Evolutionary conservation across 2,113 vertebrate genomes (phyloP).

Genomic region (Lagenorhynchus albirostris): DNA sequence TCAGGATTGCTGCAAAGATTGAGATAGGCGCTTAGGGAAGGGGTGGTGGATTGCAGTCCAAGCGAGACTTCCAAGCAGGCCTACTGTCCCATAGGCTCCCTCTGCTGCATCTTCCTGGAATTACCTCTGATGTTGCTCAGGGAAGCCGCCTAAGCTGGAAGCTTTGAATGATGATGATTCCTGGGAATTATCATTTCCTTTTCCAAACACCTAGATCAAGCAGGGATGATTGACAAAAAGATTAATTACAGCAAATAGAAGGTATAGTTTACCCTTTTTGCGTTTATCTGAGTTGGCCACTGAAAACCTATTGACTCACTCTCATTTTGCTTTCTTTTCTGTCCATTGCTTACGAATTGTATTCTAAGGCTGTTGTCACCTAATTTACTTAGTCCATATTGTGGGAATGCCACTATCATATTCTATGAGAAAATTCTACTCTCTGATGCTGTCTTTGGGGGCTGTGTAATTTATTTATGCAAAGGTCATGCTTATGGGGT

Average conservation of each 20-base stretch:
- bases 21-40: neutral
- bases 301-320: neutral
- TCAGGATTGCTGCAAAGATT: neutral
- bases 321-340: neutral
- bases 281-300: neutral
- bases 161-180: neutral
- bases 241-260: neutral
- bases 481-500: neutral
- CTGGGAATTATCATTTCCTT: neutral
- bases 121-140: neutral
- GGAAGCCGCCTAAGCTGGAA: neutral
- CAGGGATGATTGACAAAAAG: neutral
- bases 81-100: no score
- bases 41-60: neutral
- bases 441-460: neutral
- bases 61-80: neutral
- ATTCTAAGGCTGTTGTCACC: neutral
- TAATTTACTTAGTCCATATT: neutral
- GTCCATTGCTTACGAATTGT: neutral
- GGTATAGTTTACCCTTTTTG: neutral
- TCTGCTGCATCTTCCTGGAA: neutral
- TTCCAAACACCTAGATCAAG: neutral
- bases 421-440: neutral
- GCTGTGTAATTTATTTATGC: neutral
- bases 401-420: neutral